A percentile compares a stretch with the other conserved stretches of the same genome.
phyloP scores from a whole-genome alignment of 2,113 vertebrate genomes.

The Rhinoderma darwinii region DNA sequence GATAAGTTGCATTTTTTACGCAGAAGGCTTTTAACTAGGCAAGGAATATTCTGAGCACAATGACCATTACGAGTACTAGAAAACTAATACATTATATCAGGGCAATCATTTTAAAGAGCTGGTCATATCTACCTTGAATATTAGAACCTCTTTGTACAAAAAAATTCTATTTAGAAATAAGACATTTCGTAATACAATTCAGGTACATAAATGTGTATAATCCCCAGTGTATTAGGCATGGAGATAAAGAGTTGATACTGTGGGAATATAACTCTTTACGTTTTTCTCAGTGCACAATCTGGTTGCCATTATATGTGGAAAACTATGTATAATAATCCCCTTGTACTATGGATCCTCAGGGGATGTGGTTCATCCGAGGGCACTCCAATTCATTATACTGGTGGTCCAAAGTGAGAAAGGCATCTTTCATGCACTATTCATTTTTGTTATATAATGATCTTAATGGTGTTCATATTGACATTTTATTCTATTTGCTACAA shows the following conservation, averaged over 20 bases:
- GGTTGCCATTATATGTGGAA: conserved; percentile 48
- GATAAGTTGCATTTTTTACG: not conserved
- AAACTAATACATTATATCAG: not conserved
- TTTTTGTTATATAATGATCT: conserved; percentile 45
- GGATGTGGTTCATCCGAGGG: conserved; percentile 49
- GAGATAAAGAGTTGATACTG: conserved; percentile 26
- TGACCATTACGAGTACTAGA: not conserved
- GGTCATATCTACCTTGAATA: not conserved
- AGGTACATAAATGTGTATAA: not conserved
- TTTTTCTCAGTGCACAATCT: conserved; percentile 52
- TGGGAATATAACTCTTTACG: conserved; percentile 42
- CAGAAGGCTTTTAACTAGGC: not conserved
- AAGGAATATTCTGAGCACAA: not conserved
- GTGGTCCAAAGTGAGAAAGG: conserved; percentile 57
- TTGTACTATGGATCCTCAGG: conserved; percentile 44
- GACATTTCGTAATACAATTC: not conserved
- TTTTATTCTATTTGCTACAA: conserved; percentile 59
- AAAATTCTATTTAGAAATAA: not conserved
- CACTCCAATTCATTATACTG: conserved; percentile 57
- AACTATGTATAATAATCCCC: conserved; percentile 43
- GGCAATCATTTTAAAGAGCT: not conserved
- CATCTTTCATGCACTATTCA: conserved; percentile 51
- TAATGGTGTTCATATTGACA: conserved; percentile 57
- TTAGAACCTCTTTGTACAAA: not conserved
- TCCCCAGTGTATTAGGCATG: not conserved